These are phyloP conservation scores for Drosophila mojavensis DNA, from an alignment of 1,140 invertebrate genomes.

Conservation along the genomic window DNA sequence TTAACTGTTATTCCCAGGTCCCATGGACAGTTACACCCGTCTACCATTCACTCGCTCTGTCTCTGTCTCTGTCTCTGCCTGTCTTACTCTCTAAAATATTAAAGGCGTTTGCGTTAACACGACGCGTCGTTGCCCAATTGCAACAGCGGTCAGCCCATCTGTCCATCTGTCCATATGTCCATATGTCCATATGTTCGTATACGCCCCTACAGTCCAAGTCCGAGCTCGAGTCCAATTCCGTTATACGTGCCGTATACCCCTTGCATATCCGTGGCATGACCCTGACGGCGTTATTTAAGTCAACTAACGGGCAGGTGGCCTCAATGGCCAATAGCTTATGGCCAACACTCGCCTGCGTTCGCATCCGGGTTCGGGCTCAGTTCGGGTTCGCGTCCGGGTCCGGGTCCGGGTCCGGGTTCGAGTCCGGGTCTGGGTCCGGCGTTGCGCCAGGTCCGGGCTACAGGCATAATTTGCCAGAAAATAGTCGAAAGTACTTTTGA, in stretches of 20 bases:
- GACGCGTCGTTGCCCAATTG: slow-evolving; percentile 35
- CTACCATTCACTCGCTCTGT: not conserved
- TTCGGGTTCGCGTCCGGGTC: not conserved
- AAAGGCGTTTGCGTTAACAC: slow-evolving; percentile 63
- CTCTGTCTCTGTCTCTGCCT: not conserved
- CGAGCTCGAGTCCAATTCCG: not conserved
- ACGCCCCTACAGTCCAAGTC: no score
- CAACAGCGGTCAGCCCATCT: slow-evolving; percentile 10
- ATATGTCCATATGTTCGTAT: not conserved
- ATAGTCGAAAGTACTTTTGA: slow-evolving; percentile 65
- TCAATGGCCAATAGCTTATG: slow-evolving; percentile 75
- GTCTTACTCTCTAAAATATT: slow-evolving; percentile 57
- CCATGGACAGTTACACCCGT: slow-evolving; percentile 2
- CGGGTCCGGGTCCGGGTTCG: not conserved
- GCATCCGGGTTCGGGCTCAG: not conserved
- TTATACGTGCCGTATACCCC: not conserved
- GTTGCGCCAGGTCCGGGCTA: not conserved
- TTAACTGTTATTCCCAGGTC: slow-evolving; percentile 4
- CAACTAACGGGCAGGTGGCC: slow-evolving; percentile 65
- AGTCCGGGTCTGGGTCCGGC: not conserved
- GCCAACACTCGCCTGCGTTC: not conserved
- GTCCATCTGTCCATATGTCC: slow-evolving; percentile 9
- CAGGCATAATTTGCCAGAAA: slow-evolving; percentile 64
- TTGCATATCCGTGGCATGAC: slow-evolving; percentile 28
- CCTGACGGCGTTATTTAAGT: slow-evolving; percentile 49